These are phyloP conservation scores for Dendrolimus punctatus DNA, from an alignment of 1,140 invertebrate species.

Conservation along the genomic window DNA sequence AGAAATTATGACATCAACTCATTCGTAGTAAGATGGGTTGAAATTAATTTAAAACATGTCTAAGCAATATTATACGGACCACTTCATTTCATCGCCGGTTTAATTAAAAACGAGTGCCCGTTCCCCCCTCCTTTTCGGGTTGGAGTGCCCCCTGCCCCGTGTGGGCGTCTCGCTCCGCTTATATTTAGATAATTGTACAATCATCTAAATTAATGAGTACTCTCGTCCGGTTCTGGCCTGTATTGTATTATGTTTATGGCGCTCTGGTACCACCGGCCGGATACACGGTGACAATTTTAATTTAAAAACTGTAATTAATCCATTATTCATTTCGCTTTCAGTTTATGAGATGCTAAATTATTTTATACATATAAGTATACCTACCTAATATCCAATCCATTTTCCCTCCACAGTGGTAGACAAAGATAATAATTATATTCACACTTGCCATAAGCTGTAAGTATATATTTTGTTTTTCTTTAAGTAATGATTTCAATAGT, in stretches of 20 bases:
- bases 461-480: too few relatives aligned
- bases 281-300: conserved; percentile 52
- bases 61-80: conserved; percentile 70
- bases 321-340: conserved; percentile 21
- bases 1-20: conserved; percentile 23
- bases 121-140: conserved; percentile 60
- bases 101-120: conserved; percentile 71
- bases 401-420: too few relatives aligned
- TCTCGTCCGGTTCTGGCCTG: conserved; percentile 60
- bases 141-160: conserved; percentile 52
- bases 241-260: conserved; percentile 60
- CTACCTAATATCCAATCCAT: not conserved
- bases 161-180: conserved; percentile 66
- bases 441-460: too few relatives aligned
- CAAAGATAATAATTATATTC: too few relatives aligned
- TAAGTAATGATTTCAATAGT: too few relatives aligned
- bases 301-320: conserved; percentile 38
- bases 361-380: conserved; percentile 6
- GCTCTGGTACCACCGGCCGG: conserved; percentile 20
- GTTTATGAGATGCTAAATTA: conserved; percentile 17
- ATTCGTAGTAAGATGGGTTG: conserved; percentile 40
- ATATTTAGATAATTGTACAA: conserved; percentile 73
- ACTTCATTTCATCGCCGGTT: conserved; percentile 69
- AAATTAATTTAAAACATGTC: conserved; percentile 67
- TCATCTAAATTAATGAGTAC: conserved; percentile 71